These are phyloP conservation scores for Polyergus mexicanus DNA, from an alignment of 1,140 invertebrate genomes.

Conservation along the genomic window DNA sequence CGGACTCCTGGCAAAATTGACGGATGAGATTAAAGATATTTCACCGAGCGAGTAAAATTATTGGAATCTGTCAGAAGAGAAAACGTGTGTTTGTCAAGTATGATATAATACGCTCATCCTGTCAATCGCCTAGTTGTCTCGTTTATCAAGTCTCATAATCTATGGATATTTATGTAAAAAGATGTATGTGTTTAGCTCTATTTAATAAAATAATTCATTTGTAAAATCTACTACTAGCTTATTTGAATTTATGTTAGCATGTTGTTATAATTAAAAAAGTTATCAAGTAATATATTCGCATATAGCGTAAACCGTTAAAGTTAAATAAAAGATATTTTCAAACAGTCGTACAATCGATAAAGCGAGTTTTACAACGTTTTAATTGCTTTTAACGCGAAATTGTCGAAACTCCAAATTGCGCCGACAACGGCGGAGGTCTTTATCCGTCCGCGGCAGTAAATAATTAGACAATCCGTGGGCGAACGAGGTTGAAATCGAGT, in stretches of 20 bases:
- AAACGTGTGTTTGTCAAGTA: background rate
- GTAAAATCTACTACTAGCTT: background rate
- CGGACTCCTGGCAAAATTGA: conserved; percentile 23
- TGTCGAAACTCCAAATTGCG: conserved; percentile 6
- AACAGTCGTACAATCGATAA: background rate
- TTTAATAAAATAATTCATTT: too few species aligned
- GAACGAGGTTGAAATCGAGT: conserved; percentile 39
- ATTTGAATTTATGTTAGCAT: background rate
- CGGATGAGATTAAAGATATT: conserved; percentile 1
- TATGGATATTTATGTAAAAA: background rate
- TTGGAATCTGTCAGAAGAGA: background rate
- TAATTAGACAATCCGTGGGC: conserved; percentile 58
- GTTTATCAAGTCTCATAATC: background rate
- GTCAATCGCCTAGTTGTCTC: background rate
- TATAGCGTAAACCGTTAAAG: too few species aligned
- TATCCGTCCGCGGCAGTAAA: conserved; percentile 30
- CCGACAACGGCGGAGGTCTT: conserved; percentile 39
- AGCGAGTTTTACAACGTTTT: conserved; percentile 31
- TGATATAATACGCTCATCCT: background rate
- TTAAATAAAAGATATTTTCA: conserved; percentile 10
- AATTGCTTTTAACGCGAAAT: conserved; percentile 65
- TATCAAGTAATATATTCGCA: background rate
- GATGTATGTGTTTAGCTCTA: too few species aligned
- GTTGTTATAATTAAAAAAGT: background rate
- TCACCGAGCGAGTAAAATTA: conserved; percentile 19